These are phyloP conservation scores for Eucera pruinosa DNA, from an alignment of 2,888 invertebrate genomes.

Conservation along the genomic window DNA sequence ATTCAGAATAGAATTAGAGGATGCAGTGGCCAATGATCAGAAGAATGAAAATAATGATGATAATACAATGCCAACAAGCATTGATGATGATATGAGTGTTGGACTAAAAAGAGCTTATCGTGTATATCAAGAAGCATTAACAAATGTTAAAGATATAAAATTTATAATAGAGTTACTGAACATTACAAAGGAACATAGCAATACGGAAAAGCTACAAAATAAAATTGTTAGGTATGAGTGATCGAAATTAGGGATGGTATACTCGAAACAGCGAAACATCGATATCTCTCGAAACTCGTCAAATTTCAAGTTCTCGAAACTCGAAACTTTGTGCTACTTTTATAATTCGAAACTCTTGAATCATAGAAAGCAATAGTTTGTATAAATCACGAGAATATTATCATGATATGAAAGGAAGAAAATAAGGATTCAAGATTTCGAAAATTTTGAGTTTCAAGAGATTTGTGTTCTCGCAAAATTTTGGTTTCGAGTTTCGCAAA, in stretches of 20 bases:
- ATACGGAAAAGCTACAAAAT: conserved; percentile 87
- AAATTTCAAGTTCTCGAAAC: too few relatives aligned
- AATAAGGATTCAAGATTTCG: too few relatives aligned
- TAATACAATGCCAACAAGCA: background rate
- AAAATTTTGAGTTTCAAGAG: too few relatives aligned
- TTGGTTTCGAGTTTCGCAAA: too few relatives aligned
- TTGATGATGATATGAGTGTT: conserved; percentile 62
- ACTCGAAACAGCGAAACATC: too few relatives aligned
- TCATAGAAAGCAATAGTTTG: too few relatives aligned
- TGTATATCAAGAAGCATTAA: conserved; percentile 87
- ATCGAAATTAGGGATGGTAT: background rate
- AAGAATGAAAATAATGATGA: conserved; percentile 28
- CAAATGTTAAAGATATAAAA: conserved; percentile 86
- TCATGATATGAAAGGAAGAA: too few relatives aligned
- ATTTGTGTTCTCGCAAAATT: too few relatives aligned
- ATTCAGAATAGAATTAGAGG: conserved; percentile 73
- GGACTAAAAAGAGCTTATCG: conserved; percentile 86
- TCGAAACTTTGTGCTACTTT: too few relatives aligned
- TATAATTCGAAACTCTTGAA: too few relatives aligned
- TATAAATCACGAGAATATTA: too few relatives aligned
- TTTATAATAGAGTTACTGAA: conserved; percentile 88
- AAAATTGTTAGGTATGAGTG: conserved; percentile 83
- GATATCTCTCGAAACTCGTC: too few relatives aligned
- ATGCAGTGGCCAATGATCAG: conserved; percentile 35
- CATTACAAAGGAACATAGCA: conserved; percentile 86